Evolutionary conservation across 2,113 vertebrate genomes (phyloP), one percentile per base, ranked within the genome.

Genomic region (Saimiri boliviensis): DNA sequence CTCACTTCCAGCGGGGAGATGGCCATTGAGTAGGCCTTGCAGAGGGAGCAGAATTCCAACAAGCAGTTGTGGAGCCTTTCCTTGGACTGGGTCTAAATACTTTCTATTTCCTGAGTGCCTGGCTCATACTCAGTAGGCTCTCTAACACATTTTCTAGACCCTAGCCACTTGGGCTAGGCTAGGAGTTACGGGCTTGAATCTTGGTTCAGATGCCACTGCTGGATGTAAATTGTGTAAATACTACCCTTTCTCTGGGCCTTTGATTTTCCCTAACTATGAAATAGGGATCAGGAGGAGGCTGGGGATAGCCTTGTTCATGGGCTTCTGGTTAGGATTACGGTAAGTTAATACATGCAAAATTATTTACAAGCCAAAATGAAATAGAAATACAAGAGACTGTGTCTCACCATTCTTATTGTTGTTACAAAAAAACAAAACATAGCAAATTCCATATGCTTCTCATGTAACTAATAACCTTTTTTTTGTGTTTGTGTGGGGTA

Each of bases 291-390:
- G 32, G 35, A 60, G 20, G 80, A 76, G 30, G 63, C 27, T 45
- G 58, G 47, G 20, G 35, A 21, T 56, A 85, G 49, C 3, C 17
- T 80, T 94, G 71, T 12, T 81, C 25, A n/a, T 63, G 56, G 45
- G 42, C 66, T 92, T 94, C 82, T 71, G 68, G 42, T 84, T 95
- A 84, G 42, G 35, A 82, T 93, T 79, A 80, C n/a, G 37, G 86
- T 74, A 77, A 86, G 37, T 77, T 86, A 92, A 83, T 45, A 92
- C 8, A 86, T 27, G 79, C 21, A 95, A 96, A 93, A 91, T 60
- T 77, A 79, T 85, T 58, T 91, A 37, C 37, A 89, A 88, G 66
- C 23, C 80, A 86, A 35, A 93, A 77, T 58, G 86, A 91, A 79
- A 77, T 76, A 60, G 66, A 86, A 68, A 93, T 77, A 91, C 9